phyloP scores from a whole-genome alignment of 2,113 vertebrate species.

The Clarias magur region DNA sequence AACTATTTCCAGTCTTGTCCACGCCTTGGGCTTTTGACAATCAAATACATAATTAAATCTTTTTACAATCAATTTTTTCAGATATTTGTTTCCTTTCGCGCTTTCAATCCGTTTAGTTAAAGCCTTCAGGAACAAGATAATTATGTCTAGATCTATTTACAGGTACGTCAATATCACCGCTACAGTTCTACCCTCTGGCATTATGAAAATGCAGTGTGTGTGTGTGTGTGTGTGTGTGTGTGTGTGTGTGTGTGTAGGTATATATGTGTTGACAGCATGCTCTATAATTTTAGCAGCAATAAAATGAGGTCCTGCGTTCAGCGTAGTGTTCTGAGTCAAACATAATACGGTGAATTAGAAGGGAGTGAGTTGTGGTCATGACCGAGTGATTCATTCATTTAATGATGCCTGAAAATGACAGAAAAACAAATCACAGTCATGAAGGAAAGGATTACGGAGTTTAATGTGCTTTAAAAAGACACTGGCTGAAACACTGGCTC shows the following conservation, averaged over 20 bases:
- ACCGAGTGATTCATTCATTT: neutral
- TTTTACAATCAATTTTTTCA: neutral
- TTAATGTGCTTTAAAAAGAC: no score
- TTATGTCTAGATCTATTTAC: conserved; percentile 36
- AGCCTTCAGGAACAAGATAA: conserved; percentile 21
- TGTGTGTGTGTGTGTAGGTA: neutral
- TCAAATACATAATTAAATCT: neutral
- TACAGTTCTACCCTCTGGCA: conserved; percentile 6
- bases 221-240: neutral
- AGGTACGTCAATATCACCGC: conserved; percentile 4
- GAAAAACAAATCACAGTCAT: no score
- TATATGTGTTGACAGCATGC: neutral
- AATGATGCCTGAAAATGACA: neutral
- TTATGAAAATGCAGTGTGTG: neutral
- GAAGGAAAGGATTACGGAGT: no score
- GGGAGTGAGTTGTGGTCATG: neutral
- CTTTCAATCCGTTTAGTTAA: conserved; percentile 8
- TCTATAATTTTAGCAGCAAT: neutral
- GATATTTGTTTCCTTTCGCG: conserved; percentile 20
- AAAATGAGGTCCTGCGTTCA: neutral
- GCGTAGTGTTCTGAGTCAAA: neutral
- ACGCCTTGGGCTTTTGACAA: neutral
- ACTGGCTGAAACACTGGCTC: no score
- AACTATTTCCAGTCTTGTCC: neutral
- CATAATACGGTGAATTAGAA: neutral